Base-by-base conservation (phyloP, 2,888 invertebrate species). In the Asteroscopus sphinx region DNA sequence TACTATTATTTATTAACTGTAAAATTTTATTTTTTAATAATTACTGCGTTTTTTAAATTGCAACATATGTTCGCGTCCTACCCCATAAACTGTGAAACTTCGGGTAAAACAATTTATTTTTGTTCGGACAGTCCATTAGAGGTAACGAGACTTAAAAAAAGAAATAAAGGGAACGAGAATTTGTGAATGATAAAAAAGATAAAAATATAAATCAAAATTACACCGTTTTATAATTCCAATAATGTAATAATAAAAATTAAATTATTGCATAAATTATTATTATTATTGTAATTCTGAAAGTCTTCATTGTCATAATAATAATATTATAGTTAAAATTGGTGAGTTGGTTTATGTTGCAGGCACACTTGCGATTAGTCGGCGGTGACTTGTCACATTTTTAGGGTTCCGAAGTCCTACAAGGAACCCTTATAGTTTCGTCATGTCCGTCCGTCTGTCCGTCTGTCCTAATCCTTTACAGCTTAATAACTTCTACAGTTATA, bases 281-380 rank as follows among this genome's bases (percentile, higher is more conserved):
- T n/a, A n/a, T n/a, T n/a, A n/a, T n/a, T n/a, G n/a, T 52, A 54
- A 52, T 42, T 62, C 13, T 53, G 33, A 57, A 56, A 47, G 26
- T 39, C 49, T 67, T 64, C 45, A 62, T 75, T 77, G 75, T 71
- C 71, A 75, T 75, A 77, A 77, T 74, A 73, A 28, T 59, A 49
- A 40, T 55, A 32, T 57, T 62, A 58, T 35, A 35, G 41, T 48
- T 52, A 45, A n/a, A 51, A 55, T 61, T 37, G 25, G 28, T 33
- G 28, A 45, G 45, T 48, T 58, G 48, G 41, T 3, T n/a, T 49
- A 49, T n/a, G 68, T 37, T 56, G 16, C 25, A 52, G 33, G 9
- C 55, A 48, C 67, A 55, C 36, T 47, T 66, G 48, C 62, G 69
- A 54, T 47, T 67, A 25, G 47, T 65, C 49, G 49, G 17, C 25